Percentiles rank a stretch among this genome's conserved stretches.
Conservation (phyloP, 2,888 invertebrate species). For the Pandemis corylana region DNA sequence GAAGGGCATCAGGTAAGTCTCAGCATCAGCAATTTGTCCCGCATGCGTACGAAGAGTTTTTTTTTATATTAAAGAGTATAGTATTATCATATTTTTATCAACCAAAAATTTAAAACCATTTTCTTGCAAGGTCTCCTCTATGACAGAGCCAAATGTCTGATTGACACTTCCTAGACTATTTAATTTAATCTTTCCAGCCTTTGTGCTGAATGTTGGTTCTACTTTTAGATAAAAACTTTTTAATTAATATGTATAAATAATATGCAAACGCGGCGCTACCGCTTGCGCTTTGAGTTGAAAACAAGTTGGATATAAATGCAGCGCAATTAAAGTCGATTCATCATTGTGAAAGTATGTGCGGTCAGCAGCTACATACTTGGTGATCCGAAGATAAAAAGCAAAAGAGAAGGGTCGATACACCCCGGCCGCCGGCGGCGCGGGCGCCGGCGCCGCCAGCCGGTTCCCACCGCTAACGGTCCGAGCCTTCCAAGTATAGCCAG, state of each 20-base stretch:
- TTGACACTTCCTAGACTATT: slow-evolving; percentile 18
- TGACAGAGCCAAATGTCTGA: slow-evolving; percentile 2
- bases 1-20: slow-evolving; percentile 28
- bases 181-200: slow-evolving; percentile 5
- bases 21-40: slow-evolving; percentile 18
- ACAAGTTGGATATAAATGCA: slow-evolving; percentile 4
- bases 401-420: slow-evolving; percentile 66
- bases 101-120: slow-evolving; percentile 19
- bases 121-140: slow-evolving; percentile 17
- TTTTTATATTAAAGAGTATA: slow-evolving; percentile 12
- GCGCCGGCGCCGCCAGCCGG: slow-evolving; percentile 63
- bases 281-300: not conserved
- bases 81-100: slow-evolving; percentile 10
- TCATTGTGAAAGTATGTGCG: slow-evolving; percentile 36
- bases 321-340: slow-evolving; percentile 29
- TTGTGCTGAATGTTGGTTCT: not conserved
- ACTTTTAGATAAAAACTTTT: slow-evolving; percentile 6
- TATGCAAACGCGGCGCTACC: not conserved
- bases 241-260: not conserved
- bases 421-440: slow-evolving; percentile 49
- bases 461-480: slow-evolving; percentile 69
- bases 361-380: slow-evolving; percentile 37
- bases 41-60: slow-evolving; percentile 21
- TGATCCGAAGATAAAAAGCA: slow-evolving; percentile 49
- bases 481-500: slow-evolving; percentile 71